Base-by-base conservation (phyloP, 2,888 invertebrate species). In the Meteorus cinctellus region DNA sequence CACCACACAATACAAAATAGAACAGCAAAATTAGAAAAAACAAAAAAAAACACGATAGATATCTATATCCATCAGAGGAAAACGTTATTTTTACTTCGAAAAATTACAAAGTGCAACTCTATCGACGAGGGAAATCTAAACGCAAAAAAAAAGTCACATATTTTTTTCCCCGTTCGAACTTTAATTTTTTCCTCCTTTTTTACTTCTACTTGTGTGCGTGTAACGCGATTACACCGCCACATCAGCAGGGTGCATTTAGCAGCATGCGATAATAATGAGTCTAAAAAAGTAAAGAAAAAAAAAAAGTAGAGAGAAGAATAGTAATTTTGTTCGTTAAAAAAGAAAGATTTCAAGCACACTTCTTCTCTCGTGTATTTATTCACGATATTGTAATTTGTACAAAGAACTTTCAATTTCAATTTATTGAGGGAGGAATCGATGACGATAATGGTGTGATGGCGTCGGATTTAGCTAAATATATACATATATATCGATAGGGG, bases 351-450 rank as follows among this genome's bases (percentile, higher is more conserved):
- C 1, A n/a, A 16, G n/a, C 12, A 48, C 16, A n/a, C 2, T 48
- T 48, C n/a, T 16, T 48, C 1, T n/a, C 16, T 48, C 4, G 4
- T n/a, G 16, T n/a, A 5, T 16, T n/a, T n/a, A n/a, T 48, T 48
- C n/a, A 48, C 16, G 16, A 48, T n/a, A 48, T n/a, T 48, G 48
- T 48, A 48, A 48, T 48, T 48, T n/a, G n/a, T n/a, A 48, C n/a
- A n/a, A 12, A 60, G 29, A 60, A 60, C 19, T 59, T 60, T 29
- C 10, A 60, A 60, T 60, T 60, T 60, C 16, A 29, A 19, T 48
- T 48, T 48, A 48, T 48, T 48, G 48, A 16, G n/a, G 0, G n/a
- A 48, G 48, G n/a, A 16, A 48, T 48, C 48, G 5, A 48, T 48
- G 48, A n/a, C 0, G 48, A 48, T 16, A 48, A 48, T 45, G 45